These are phyloP conservation scores for Ligdia adustata DNA, from an alignment of 2,888 invertebrate genomes.

Conservation along the genomic window DNA sequence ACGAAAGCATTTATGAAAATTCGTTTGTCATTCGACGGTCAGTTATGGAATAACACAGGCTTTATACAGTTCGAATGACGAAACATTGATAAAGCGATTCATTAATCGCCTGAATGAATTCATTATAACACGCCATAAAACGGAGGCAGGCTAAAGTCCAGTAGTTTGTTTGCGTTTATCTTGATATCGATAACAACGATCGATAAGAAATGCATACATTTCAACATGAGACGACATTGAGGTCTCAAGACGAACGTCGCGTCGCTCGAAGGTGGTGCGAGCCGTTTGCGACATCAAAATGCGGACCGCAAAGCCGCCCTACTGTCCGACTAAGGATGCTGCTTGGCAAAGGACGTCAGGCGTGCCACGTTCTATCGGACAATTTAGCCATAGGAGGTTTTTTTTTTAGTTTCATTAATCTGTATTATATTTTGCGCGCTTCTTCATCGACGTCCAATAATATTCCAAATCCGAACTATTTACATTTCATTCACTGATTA, in stretches of 20 bases:
- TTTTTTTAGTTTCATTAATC: not conserved
- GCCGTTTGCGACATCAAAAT: slow-evolving; percentile 61
- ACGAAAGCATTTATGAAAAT: slow-evolving; percentile 42
- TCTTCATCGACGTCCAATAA: slow-evolving; percentile 17
- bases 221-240: slow-evolving; percentile 23
- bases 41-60: slow-evolving; percentile 11
- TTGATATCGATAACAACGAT: slow-evolving; percentile 5
- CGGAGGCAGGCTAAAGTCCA: slow-evolving; percentile 5
- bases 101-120: slow-evolving; percentile 10
- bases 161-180: slow-evolving; percentile 11
- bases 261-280: slow-evolving; percentile 30
- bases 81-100: slow-evolving; percentile 25
- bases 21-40: slow-evolving; percentile 12
- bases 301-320: slow-evolving; percentile 52
- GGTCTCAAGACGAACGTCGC: slow-evolving; percentile 28
- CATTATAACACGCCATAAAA: slow-evolving; percentile 7
- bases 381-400: too few species aligned
- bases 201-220: slow-evolving; percentile 14
- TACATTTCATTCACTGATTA: slow-evolving; percentile 45
- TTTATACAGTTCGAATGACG: slow-evolving; percentile 16
- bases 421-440: slow-evolving; percentile 2
- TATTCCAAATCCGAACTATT: slow-evolving; percentile 29
- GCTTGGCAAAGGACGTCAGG: slow-evolving; percentile 33
- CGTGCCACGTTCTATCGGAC: slow-evolving; percentile 14
- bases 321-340: slow-evolving; percentile 55